phyloP scores from a whole-genome alignment of 2,888 invertebrate genomes.

The Eupithecia vulgata region DNA sequence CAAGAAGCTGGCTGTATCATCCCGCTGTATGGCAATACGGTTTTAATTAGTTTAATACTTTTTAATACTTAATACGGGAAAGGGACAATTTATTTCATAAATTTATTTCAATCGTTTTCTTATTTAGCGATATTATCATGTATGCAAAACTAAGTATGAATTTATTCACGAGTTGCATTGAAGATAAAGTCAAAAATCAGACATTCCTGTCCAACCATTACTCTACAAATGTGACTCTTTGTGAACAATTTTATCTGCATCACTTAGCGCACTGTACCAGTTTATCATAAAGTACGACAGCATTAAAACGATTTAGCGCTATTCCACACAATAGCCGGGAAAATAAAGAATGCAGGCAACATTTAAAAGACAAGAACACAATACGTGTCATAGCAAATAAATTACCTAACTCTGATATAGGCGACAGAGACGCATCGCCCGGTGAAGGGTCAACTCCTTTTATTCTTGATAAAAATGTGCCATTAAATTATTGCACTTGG shows the following conservation, averaged over 20 bases:
- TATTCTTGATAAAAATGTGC: slow-evolving; percentile 63
- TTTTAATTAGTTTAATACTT: too few relatives aligned
- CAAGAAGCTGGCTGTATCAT: too few relatives aligned
- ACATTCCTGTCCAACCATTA: neutral
- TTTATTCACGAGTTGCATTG: neutral
- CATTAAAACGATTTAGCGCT: slow-evolving; percentile 58
- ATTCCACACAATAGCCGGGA: slow-evolving; percentile 58
- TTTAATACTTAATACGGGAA: too few relatives aligned
- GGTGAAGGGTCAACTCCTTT: slow-evolving; percentile 56
- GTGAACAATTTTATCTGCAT: slow-evolving; percentile 46
- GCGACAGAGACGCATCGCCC: slow-evolving; percentile 66
- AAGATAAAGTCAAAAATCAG: slow-evolving; percentile 27
- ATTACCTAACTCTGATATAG: slow-evolving; percentile 66
- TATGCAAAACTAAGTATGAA: neutral
- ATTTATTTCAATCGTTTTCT: too few relatives aligned
- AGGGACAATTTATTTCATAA: neutral
- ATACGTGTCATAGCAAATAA: slow-evolving; percentile 72
- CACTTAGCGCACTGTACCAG: slow-evolving; percentile 45
- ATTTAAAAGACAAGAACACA: slow-evolving; percentile 60
- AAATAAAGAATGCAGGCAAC: slow-evolving; percentile 60
- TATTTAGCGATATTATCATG: neutral
- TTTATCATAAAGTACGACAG: slow-evolving; percentile 60
- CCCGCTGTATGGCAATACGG: too few relatives aligned
- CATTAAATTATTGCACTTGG: slow-evolving; percentile 57
- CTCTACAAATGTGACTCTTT: slow-evolving; percentile 5